Evolutionary conservation across 1,140 invertebrate species (phyloP), one percentile per base, ranked within the genome.

Genomic region (Geopemphigus sp.): DNA sequence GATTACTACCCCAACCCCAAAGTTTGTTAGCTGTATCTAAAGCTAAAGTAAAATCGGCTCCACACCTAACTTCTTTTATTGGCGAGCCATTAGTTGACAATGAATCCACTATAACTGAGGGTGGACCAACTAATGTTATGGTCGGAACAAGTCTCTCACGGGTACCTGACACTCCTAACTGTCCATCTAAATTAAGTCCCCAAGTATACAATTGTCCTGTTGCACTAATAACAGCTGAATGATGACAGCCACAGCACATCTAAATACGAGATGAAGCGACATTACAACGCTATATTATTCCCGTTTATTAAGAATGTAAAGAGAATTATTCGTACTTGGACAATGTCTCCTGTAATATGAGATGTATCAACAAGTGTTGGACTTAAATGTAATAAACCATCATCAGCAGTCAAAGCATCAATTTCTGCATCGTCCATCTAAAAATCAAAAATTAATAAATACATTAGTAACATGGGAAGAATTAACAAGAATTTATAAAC

Each of bases 121-220:
- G 72, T 63, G 15, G 15, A 64, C 83, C 80, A 45, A 82, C 82
- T 19, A 87, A 85, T 6, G 84, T 85, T 11, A 86, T 85, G 15
- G 88, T 87, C 78, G 85, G 84, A 15, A 82, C 24, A 5, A 88
- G 83, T 82, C 88, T 87, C 81, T 88, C 87, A 82, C 88, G 85
- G 12, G 85, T 87, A 56, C 88, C 57, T 19, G 74, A 88, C 81
- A 89, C 89, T n/a, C 92, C 92, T 80, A 92, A 84, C 84, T 92
- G 92, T 19, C 90, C 91, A 83, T 92, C 91, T 22, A 90, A 84
- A 85, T 91, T 92, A 57, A 89, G 85, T 45, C 92, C 92, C 91
- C 91, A 93, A 1, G 88, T 88, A 82, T 90, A 92, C 4, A 92
- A 85, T 47, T 87, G 87, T 19, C 90, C 91, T 82, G 89, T 87